Conservation (phyloP, 2,113 vertebrate species). For the Myxocyprinus asiaticus region DNA sequence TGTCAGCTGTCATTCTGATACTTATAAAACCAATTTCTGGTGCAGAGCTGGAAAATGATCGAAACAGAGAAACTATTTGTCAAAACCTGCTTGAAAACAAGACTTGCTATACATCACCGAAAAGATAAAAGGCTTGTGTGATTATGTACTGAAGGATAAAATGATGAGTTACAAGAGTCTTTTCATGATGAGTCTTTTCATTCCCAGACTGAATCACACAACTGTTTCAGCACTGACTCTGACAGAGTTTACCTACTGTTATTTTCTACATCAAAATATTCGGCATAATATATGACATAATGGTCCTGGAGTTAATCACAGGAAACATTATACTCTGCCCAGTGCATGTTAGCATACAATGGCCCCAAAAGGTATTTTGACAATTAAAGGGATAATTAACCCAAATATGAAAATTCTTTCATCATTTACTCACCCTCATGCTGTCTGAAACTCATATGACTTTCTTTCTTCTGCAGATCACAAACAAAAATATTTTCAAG, state of each 20-base stretch:
- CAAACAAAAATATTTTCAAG: too few relatives aligned
- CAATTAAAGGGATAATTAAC: too few relatives aligned
- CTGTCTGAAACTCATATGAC: too few relatives aligned
- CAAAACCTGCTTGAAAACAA: slow-evolving; percentile 1
- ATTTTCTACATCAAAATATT: not conserved
- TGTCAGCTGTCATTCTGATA: slow-evolving; percentile 49
- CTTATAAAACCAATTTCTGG: slow-evolving; percentile 38
- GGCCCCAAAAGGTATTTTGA: not conserved
- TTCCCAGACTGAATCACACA: not conserved
- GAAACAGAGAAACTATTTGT: slow-evolving; percentile 23
- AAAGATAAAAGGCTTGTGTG: slow-evolving; percentile 15
- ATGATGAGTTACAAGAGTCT: slow-evolving; percentile 17
- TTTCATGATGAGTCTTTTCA: too few relatives aligned
- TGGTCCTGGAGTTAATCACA: not conserved
- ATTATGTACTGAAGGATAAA: slow-evolving; percentile 17
- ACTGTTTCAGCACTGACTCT: not conserved
- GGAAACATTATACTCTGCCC: not conserved
- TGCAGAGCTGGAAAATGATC: slow-evolving; percentile 27
- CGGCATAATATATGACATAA: too few relatives aligned
- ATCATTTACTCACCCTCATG: too few relatives aligned
- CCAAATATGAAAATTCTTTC: too few relatives aligned
- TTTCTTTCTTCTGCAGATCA: too few relatives aligned
- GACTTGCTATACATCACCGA: slow-evolving; percentile 7
- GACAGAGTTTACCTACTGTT: not conserved
- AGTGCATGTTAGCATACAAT: not conserved